Conservation (phyloP, 2,113 vertebrate species). For the Lanius ludovicianus region DNA sequence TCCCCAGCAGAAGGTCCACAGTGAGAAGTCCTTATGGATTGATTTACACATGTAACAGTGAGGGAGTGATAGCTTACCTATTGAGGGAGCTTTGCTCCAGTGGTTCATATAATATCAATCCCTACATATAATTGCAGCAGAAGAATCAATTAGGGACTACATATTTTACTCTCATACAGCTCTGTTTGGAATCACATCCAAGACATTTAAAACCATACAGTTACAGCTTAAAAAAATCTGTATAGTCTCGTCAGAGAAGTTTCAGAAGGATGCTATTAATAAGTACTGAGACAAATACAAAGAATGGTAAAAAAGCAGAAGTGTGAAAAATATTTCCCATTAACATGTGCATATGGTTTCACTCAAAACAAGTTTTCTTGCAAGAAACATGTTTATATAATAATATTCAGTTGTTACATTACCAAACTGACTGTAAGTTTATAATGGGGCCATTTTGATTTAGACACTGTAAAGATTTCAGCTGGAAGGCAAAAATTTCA, state of each 20-base stretch:
- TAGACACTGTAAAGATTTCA: background rate
- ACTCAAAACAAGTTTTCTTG: constrained; percentile 8
- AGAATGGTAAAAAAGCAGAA: constrained; percentile 26
- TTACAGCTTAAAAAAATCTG: background rate
- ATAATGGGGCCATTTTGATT: background rate
- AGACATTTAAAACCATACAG: background rate
- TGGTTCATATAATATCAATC: background rate
- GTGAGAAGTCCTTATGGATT: background rate
- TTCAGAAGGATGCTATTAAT: constrained; percentile 9
- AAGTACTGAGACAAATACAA: constrained; percentile 35
- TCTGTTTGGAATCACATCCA: background rate
- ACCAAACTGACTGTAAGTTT: background rate
- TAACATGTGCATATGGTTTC: constrained; percentile 10
- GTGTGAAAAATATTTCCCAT: constrained; percentile 33
- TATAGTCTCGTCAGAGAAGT: background rate
- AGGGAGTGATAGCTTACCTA: background rate
- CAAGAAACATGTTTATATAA: constrained; percentile 14
- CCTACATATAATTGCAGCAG: background rate
- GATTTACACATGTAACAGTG: background rate
- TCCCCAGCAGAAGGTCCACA: background rate
- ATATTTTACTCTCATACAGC: background rate
- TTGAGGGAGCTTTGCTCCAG: background rate
- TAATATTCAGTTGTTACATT: background rate
- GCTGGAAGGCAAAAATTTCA: background rate
- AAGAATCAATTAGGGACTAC: background rate